Base-by-base conservation (phyloP, 1,140 invertebrate genomes). In the Parasteatoda tepidariorum region DNA sequence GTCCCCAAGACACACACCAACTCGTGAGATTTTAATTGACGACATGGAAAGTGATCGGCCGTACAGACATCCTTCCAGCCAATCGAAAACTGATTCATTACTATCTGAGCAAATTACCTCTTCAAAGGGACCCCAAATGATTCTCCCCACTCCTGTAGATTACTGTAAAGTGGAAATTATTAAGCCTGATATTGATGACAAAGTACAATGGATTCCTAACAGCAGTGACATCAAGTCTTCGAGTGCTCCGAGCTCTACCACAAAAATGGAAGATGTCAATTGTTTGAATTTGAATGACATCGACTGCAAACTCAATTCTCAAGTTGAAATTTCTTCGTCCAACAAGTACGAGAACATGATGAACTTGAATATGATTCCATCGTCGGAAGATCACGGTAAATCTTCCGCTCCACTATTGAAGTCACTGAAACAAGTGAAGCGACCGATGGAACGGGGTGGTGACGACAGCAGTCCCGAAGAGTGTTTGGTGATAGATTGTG, bases 391-490 rank as follows among this genome's bases (percentile, higher is more conserved):
- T 74, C 22, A 64, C 26, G 75, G 15, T n/a, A 83, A 73, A 62
- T 22, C 74, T 24, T n/a, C 41, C 4, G 34, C 30, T 11, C 57
- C 68, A 15, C 59, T 57, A 22, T 66, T 57, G 11, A 85, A 74
- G 64, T 73, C 84, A 22, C 24, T 84, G 7, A 79, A 84, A 34
- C 83, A 84, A 54, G 55, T 48, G 59, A 79, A 78, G 31, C 55
- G 81, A 24, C 28, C 62, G 7, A 55, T 41, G 55, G 81, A 34
- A 55, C 48, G 22, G 6, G 41, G 38, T 74, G 74, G 76, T 83
- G 87, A 88, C 34, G 85, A 86, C 15, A 88, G 88, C 78, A 89
- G 88, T 83, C 88, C 88, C 15, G 89, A 89, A 81, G 88, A 88
- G 71, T 87, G 88, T 48, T 82, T 89, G 22, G 86, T 89, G 22